Conservation (phyloP, 2,888 invertebrate species). For the Horisme vitalbata region DNA sequence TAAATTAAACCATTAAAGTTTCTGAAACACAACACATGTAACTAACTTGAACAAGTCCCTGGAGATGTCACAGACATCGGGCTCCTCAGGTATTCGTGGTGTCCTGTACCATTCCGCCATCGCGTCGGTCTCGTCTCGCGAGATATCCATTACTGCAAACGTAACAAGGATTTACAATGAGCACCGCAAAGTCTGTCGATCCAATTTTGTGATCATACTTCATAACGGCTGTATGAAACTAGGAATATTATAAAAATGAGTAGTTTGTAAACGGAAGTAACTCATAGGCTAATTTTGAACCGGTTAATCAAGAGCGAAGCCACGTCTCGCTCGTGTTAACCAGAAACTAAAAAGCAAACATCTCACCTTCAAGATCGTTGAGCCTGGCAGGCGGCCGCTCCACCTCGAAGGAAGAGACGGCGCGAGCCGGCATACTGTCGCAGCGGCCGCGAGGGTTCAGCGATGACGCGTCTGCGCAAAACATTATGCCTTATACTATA, state of each 20-base stretch:
- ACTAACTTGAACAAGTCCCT: conserved; percentile 63
- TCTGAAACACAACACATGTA: too few relatives aligned
- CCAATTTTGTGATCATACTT: too few relatives aligned
- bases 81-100: conserved; percentile 75
- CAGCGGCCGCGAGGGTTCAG: conserved; percentile 85
- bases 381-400: conserved; percentile 76
- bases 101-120: conserved; percentile 67
- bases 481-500: too few relatives aligned
- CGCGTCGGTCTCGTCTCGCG: conserved; percentile 67
- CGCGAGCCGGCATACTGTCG: conserved; percentile 90
- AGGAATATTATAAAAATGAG: too few relatives aligned
- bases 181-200: not conserved
- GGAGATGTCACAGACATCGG: conserved; percentile 65
- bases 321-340: too few relatives aligned
- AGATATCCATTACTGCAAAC: conserved; percentile 51
- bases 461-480: conserved; percentile 63
- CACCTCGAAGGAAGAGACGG: conserved; percentile 87
- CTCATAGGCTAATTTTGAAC: too few relatives aligned
- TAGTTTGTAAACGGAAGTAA: too few relatives aligned
- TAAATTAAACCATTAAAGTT: too few relatives aligned
- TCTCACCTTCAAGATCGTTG: conserved; percentile 49
- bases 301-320: too few relatives aligned
- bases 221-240: too few relatives aligned
- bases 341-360: too few relatives aligned
- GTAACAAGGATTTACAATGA: conserved; percentile 4